Conservation (phyloP, 2,113 vertebrate genomes). For the Lethenteron reissneri region DNA sequence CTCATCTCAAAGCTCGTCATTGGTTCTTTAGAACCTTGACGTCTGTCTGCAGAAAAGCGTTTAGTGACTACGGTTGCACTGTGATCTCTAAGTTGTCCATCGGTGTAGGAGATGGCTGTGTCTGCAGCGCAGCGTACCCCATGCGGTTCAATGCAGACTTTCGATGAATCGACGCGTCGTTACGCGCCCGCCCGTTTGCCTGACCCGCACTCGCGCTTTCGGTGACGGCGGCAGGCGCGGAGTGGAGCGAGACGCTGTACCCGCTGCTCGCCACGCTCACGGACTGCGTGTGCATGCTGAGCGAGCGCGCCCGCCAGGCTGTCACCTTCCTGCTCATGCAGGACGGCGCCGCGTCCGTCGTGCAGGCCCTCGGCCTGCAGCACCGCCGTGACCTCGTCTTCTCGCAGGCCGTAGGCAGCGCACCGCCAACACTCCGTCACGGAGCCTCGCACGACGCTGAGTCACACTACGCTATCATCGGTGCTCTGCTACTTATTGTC, state of each 20-base stretch:
- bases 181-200: too few species aligned
- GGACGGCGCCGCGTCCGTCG: slow-evolving; percentile 73
- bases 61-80: too few species aligned
- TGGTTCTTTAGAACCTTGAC: too few species aligned
- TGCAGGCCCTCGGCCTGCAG: slow-evolving; percentile 61
- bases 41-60: too few species aligned
- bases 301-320: slow-evolving; percentile 84
- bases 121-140: too few species aligned
- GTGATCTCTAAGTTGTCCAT: too few species aligned
- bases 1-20: too few species aligned
- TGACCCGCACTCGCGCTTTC: too few species aligned
- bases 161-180: too few species aligned
- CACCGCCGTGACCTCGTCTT: slow-evolving; percentile 92
- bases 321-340: slow-evolving; percentile 98
- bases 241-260: slow-evolving; percentile 93
- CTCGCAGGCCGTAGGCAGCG: slow-evolving; percentile 65
- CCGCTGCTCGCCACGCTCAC: slow-evolving; percentile 81
- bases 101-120: too few species aligned
- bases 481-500: background rate
- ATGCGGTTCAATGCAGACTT: too few species aligned
- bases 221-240: slow-evolving; percentile 20
- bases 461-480: background rate
- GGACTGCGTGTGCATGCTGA: slow-evolving; percentile 92
- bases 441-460: too few species aligned
- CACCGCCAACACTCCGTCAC: background rate